A percentile compares a stretch with the other conserved stretches of the same genome.
These are phyloP conservation scores for Solenodon paradoxus DNA, from an alignment of 2,113 vertebrate species.

Conservation along the genomic window DNA sequence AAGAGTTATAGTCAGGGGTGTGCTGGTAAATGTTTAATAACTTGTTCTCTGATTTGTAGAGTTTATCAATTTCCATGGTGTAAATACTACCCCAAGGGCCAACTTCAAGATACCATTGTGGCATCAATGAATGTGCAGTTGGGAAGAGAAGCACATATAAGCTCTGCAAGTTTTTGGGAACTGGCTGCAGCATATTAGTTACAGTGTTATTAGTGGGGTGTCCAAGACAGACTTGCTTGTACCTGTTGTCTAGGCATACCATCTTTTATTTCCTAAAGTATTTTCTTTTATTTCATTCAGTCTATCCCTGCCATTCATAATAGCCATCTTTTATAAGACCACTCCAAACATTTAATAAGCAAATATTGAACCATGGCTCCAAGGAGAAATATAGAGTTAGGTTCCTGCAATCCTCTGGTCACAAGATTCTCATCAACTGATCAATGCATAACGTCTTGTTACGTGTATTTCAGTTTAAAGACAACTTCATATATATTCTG, in stretches of 20 bases:
- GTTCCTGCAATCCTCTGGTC: neutral
- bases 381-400: neutral
- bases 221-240: neutral
- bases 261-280: neutral
- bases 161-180: neutral
- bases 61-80: neutral
- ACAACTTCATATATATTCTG: neutral
- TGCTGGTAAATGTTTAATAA: conserved; percentile 4
- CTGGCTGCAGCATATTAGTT: neutral
- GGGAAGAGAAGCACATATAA: neutral
- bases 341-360: neutral
- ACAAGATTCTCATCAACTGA: neutral
- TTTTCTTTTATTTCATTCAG: neutral
- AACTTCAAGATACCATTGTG: neutral
- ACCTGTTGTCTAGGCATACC: neutral
- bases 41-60: neutral
- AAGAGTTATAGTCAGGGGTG: neutral
- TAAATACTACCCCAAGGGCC: neutral
- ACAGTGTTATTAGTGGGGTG: neutral
- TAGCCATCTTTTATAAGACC: neutral
- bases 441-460: neutral
- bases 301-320: neutral
- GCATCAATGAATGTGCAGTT: neutral
- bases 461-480: neutral
- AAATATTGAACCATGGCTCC: neutral